Percentiles rank a stretch among this genome's conserved stretches.
Evolutionary conservation across 2,888 invertebrate genomes (phyloP).

Genomic region (Apotomis capreana): DNA sequence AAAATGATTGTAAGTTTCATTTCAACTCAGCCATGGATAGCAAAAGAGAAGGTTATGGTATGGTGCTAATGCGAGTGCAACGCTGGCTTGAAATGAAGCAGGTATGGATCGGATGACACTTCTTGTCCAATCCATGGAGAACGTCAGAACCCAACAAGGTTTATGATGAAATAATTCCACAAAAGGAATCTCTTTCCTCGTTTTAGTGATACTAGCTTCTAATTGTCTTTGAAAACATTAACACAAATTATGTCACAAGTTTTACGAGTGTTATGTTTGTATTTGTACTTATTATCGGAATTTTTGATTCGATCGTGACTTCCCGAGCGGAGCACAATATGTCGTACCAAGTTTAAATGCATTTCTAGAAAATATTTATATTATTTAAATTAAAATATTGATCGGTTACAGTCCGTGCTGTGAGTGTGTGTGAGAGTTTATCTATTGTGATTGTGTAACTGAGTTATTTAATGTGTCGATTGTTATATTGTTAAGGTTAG

Average conservation of each 20-base stretch:
- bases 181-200: slow-evolving; percentile 79
- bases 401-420: slow-evolving; percentile 76
- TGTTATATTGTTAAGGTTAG: slow-evolving; percentile 68
- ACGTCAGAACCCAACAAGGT: slow-evolving; percentile 54
- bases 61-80: slow-evolving; percentile 67
- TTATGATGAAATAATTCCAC: slow-evolving; percentile 65
- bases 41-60: slow-evolving; percentile 54
- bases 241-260: slow-evolving; percentile 82
- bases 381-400: slow-evolving; percentile 78
- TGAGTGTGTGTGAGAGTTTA: slow-evolving; percentile 72
- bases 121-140: slow-evolving; percentile 76
- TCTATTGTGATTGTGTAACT: slow-evolving; percentile 75
- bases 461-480: slow-evolving; percentile 79
- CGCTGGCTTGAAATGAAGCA: slow-evolving; percentile 80
- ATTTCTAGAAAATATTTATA: slow-evolving; percentile 81
- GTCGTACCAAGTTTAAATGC: slow-evolving; percentile 82
- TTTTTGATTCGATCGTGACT: slow-evolving; percentile 64
- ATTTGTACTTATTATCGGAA: slow-evolving; percentile 78
- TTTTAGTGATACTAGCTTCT: slow-evolving; percentile 83
- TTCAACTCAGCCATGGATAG: slow-evolving; percentile 72
- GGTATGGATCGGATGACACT: slow-evolving; percentile 77
- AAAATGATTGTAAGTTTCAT: slow-evolving; percentile 69
- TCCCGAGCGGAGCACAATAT: slow-evolving; percentile 59
- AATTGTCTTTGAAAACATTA: slow-evolving; percentile 76
- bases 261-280: slow-evolving; percentile 80